These are phyloP conservation scores for Notoglanidium macrostoma DNA, from an alignment of 2,797 vertebrate species.

Conservation along the genomic window DNA sequence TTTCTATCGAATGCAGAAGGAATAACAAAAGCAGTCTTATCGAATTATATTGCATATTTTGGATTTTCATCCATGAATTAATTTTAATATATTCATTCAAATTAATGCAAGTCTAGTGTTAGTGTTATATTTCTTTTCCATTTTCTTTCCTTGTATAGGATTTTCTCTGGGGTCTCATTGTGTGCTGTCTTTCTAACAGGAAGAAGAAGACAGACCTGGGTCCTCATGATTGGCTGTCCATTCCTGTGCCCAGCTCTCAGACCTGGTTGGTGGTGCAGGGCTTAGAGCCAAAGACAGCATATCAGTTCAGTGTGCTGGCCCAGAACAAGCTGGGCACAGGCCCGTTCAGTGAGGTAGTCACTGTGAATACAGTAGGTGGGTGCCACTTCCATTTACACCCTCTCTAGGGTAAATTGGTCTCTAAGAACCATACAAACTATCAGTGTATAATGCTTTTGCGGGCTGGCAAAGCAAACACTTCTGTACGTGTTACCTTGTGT, in stretches of 20 bases:
- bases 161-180: neutral
- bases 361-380: conserved; percentile 96
- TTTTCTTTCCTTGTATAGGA: neutral
- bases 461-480: neutral
- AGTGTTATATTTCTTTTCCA: neutral
- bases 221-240: conserved; percentile 98
- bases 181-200: conserved; percentile 70
- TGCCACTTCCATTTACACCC: conserved; percentile 20
- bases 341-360: conserved; percentile 99
- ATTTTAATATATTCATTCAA: neutral
- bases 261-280: conserved; percentile 91
- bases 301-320: conserved; percentile 99
- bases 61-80: neutral
- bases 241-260: conserved; percentile 88
- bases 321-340: conserved; percentile 99
- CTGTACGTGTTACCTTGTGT: neutral
- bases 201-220: conserved; percentile 95
- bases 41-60: neutral
- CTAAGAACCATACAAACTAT: neutral
- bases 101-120: neutral
- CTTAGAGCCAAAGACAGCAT: conserved; percentile 93
- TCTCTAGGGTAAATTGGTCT: neutral
- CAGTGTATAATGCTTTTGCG: neutral
- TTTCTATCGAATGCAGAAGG: neutral
- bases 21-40: neutral